Conservation (phyloP, 2,797 vertebrate species). For the Coluber constrictor region DNA sequence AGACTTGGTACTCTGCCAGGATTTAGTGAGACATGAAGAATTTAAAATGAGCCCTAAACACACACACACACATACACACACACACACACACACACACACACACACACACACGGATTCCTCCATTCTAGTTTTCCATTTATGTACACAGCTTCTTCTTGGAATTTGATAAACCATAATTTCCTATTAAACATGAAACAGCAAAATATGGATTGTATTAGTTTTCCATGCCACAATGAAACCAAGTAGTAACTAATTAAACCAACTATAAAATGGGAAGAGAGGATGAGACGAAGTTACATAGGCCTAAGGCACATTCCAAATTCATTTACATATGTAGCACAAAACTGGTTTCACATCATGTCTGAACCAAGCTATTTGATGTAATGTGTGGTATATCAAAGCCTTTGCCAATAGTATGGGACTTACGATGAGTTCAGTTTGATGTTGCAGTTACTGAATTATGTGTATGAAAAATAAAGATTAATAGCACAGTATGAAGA, state of each 20-base stretch:
- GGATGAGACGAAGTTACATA: not conserved
- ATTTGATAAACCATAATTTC: not conserved
- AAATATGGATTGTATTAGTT: not conserved
- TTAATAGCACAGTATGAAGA: not conserved
- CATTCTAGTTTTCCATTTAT: not conserved
- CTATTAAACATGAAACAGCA: not conserved
- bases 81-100: not conserved
- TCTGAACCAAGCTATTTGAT: slow-evolving; percentile 1
- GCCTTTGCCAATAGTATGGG: not conserved
- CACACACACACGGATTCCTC: not conserved
- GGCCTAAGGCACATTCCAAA: not conserved
- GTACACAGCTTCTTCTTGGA: not conserved
- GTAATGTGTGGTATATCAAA: not conserved
- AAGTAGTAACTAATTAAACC: not conserved
- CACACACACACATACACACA: not conserved
- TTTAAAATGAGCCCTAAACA: not conserved
- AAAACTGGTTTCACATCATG: not conserved
- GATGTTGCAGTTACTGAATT: not conserved
- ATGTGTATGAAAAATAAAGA: not conserved
- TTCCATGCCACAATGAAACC: not conserved
- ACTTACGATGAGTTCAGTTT: not conserved
- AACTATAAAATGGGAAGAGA: not conserved
- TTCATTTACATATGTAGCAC: not conserved
- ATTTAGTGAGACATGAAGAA: not conserved
- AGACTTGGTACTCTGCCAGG: not conserved